These are phyloP conservation scores for Bilobella aurantiaca DNA, from an alignment of 1,140 invertebrate genomes.

Conservation along the genomic window DNA sequence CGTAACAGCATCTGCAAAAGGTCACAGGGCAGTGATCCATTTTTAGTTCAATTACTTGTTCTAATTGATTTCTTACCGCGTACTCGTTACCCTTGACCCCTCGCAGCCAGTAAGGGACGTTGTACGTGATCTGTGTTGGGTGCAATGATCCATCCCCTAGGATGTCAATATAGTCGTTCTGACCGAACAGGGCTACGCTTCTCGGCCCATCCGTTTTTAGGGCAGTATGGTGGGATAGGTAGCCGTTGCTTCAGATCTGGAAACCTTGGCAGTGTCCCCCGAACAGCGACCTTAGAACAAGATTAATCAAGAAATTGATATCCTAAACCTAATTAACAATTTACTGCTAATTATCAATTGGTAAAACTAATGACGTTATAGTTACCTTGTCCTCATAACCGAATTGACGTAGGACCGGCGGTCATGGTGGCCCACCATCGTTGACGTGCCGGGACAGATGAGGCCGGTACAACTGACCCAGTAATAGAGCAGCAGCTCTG, in stretches of 20 bases:
- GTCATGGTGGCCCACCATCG: background rate
- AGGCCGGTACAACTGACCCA: no score
- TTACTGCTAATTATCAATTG: background rate
- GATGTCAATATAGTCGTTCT: slow-evolving; percentile 96
- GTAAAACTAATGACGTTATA: background rate
- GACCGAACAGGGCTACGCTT: slow-evolving; percentile 75
- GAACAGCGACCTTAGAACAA: no score
- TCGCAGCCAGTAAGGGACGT: slow-evolving; percentile 72
- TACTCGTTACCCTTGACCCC: slow-evolving; percentile 81
- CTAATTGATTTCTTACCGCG: slow-evolving; percentile 43
- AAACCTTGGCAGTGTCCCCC: slow-evolving; percentile 56
- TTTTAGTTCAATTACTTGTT: background rate
- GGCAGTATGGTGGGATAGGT: slow-evolving; percentile 59
- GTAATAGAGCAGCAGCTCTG: no score
- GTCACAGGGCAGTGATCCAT: background rate
- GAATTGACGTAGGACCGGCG: background rate
- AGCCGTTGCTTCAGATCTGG: slow-evolving; percentile 41
- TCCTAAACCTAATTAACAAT: slow-evolving; percentile 7
- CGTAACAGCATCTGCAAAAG: slow-evolving; percentile 48
- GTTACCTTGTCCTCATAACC: slow-evolving; percentile 10
- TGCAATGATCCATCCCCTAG: slow-evolving; percentile 69
- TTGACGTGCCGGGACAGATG: background rate
- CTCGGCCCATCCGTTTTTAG: slow-evolving; percentile 60
- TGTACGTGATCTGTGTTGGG: slow-evolving; percentile 69
- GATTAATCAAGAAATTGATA: no score